Evolutionary conservation across 1,140 invertebrate genomes (phyloP).

Genomic region (Triops cancriformis): DNA sequence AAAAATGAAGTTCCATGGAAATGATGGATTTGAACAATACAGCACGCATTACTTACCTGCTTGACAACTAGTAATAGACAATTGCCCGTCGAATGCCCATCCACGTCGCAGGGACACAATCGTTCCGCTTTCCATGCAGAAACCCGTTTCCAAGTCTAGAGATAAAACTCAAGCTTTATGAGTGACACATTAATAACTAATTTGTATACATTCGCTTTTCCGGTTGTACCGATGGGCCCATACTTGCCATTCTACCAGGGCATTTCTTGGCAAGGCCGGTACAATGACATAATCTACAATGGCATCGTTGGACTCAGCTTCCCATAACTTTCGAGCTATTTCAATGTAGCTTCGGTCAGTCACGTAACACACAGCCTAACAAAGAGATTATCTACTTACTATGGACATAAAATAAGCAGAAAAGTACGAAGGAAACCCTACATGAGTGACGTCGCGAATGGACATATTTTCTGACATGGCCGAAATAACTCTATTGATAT

Average conservation of each 20-base stretch:
- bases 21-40: neutral
- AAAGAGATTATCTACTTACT: neutral
- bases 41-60: neutral
- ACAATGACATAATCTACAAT: constrained; percentile 78
- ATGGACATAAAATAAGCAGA: too few relatives aligned
- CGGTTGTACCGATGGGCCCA: constrained; percentile 78
- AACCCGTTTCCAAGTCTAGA: neutral
- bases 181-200: neutral
- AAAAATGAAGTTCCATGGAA: neutral
- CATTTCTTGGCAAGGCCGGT: constrained; percentile 62
- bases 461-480: constrained; percentile 64
- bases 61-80: neutral
- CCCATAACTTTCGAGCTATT: constrained; percentile 66
- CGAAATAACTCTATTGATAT: constrained; percentile 67
- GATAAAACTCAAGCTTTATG: neutral
- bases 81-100: neutral
- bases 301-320: constrained; percentile 72
- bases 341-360: constrained; percentile 57
- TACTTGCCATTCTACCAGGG: constrained; percentile 85
- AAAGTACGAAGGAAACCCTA: constrained; percentile 25
- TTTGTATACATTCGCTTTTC: constrained; percentile 67
- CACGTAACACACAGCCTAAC: constrained; percentile 69
- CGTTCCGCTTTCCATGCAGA: neutral
- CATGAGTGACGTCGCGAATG: constrained; percentile 50
- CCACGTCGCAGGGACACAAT: neutral